These are phyloP conservation scores for Oreotrochilus melanogaster DNA, from an alignment of 2,113 vertebrate genomes.

Conservation along the genomic window DNA sequence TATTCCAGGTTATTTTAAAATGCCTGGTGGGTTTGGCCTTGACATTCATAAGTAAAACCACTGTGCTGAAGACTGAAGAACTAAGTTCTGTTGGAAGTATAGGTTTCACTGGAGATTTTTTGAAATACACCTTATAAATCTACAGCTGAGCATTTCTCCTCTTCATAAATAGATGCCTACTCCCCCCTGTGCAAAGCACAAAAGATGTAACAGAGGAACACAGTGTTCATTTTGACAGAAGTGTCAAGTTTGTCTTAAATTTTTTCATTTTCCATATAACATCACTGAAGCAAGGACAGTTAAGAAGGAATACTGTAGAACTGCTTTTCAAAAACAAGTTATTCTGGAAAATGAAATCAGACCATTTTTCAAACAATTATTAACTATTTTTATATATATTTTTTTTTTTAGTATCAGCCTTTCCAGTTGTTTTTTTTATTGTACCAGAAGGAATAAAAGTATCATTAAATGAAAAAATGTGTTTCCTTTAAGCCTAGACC, in stretches of 20 bases:
- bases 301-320: neutral
- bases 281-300: neutral
- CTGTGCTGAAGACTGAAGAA: neutral
- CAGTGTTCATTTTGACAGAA: slow-evolving; percentile 20
- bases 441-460: neutral
- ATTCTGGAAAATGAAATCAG: neutral
- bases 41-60: neutral
- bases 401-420: neutral
- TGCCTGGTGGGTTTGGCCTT: neutral
- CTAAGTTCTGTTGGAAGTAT: neutral
- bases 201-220: neutral
- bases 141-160: neutral
- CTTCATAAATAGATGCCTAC: neutral
- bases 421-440: neutral
- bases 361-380: neutral
- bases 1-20: slow-evolving; percentile 17
- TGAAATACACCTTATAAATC: neutral
- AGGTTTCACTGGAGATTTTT: neutral
- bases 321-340: neutral
- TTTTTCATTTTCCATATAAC: neutral
- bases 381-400: neutral
- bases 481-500: neutral
- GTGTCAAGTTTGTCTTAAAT: slow-evolving; percentile 18
- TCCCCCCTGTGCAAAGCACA: slow-evolving; percentile 6
- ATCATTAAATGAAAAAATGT: neutral